These are phyloP conservation scores for Alethe castanea DNA, from an alignment of 2,113 vertebrate species.

Conservation along the genomic window DNA sequence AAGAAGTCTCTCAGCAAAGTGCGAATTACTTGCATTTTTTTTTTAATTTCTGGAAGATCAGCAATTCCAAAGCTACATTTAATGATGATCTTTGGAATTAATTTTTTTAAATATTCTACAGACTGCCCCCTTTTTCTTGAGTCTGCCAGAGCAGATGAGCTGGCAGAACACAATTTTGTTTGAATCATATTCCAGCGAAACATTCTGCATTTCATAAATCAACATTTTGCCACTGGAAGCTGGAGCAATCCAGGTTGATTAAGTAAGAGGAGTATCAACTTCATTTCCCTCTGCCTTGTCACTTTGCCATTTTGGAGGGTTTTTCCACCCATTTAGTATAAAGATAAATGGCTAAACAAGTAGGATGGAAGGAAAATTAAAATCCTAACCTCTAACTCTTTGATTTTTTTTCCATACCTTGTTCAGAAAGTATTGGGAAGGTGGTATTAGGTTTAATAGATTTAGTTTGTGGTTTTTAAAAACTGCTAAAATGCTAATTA, in stretches of 20 bases:
- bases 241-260: background rate
- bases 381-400: background rate
- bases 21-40: slow-evolving; percentile 9
- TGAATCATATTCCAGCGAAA: background rate
- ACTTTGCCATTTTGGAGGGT: background rate
- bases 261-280: background rate
- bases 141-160: background rate
- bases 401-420: background rate
- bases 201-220: background rate
- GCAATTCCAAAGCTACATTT: background rate
- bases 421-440: background rate
- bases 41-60: slow-evolving; percentile 8
- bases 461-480: background rate
- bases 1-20: background rate
- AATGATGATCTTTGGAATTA: background rate
- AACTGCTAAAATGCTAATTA: background rate
- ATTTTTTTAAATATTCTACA: background rate
- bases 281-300: background rate
- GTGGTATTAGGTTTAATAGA: background rate
- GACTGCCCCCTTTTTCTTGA: background rate
- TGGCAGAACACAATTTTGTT: slow-evolving; percentile 5
- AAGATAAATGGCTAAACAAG: background rate
- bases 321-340: background rate
- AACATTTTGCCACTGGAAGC: background rate
- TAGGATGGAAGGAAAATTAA: background rate